Percentiles rank a stretch among this genome's conserved stretches.
Conservation (phyloP, 1,140 invertebrate species). For the Anthonomus grandis region DNA sequence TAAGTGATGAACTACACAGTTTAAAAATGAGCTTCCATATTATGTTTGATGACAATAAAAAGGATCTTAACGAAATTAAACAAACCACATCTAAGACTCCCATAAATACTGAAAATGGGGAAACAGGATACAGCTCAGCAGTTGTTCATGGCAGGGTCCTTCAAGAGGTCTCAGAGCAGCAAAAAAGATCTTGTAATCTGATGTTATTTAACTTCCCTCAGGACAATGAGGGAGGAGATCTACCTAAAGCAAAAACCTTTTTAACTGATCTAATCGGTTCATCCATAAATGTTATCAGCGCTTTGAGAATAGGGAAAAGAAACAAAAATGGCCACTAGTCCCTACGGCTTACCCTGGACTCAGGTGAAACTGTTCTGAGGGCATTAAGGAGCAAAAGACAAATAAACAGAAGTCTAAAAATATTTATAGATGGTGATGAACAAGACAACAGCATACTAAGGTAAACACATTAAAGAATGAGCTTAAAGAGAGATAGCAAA, state of each 20-base stretch:
- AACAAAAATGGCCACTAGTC: conserved; percentile 8
- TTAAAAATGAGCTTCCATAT: not conserved
- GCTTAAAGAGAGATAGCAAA: too few species aligned
- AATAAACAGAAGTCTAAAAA: not conserved
- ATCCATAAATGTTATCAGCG: conserved; percentile 1
- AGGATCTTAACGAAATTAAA: not conserved
- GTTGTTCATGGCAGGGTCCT: too few species aligned
- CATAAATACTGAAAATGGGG: not conserved
- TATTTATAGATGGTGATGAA: too few species aligned
- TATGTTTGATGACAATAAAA: not conserved
- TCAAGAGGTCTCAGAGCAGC: not conserved
- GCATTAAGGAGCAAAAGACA: conserved; percentile 1
- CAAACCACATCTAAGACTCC: not conserved
- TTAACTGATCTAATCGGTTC: not conserved
- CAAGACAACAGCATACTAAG: too few species aligned
- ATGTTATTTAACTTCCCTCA: not conserved
- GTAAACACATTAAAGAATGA: too few species aligned
- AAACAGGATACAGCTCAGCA: not conserved
- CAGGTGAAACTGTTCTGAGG: not conserved
- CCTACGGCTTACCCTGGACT: not conserved
- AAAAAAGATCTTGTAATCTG: conserved; percentile 5
- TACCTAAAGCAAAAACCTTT: not conserved
- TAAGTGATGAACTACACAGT: not conserved
- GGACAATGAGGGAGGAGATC: not conserved
- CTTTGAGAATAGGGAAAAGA: too few species aligned